phyloP scores from a whole-genome alignment of 2,113 vertebrate species.

The Castor canadensis region DNA sequence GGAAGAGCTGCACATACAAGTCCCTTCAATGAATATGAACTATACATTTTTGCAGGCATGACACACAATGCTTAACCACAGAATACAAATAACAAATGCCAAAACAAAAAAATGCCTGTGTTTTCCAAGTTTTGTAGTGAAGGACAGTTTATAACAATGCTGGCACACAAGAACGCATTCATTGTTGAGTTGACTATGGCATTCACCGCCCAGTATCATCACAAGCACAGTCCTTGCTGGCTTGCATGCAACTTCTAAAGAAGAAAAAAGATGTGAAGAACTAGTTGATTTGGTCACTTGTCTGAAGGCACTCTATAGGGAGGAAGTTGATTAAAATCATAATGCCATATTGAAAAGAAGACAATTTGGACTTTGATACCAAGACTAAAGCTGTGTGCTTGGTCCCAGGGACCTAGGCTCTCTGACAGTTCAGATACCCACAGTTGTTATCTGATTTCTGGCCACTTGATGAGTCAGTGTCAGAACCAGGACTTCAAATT shows the following conservation, averaged over 20 bases:
- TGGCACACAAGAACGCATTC: neutral
- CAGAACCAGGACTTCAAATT: neutral
- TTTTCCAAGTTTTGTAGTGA: neutral
- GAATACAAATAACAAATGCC: neutral
- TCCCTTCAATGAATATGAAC: slow-evolving; percentile 28
- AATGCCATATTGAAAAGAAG: neutral
- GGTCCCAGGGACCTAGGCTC: neutral
- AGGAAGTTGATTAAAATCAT: neutral
- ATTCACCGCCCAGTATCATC: neutral
- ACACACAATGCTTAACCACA: neutral
- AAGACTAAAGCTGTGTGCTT: neutral
- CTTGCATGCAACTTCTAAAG: neutral
- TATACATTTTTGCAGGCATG: neutral
- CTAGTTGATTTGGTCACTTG: neutral
- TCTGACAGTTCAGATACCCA: neutral
- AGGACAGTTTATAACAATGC: neutral
- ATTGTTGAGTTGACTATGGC: neutral
- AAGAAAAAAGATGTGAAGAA: neutral
- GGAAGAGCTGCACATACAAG: neutral
- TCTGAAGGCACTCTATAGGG: neutral
- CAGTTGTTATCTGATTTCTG: neutral
- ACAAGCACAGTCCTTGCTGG: neutral
- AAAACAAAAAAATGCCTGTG: slow-evolving; percentile 52
- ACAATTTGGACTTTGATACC: neutral
- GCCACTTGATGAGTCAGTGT: neutral